phyloP scores from a whole-genome alignment of 2,888 invertebrate genomes.

The Drosophila anomalipes region DNA sequence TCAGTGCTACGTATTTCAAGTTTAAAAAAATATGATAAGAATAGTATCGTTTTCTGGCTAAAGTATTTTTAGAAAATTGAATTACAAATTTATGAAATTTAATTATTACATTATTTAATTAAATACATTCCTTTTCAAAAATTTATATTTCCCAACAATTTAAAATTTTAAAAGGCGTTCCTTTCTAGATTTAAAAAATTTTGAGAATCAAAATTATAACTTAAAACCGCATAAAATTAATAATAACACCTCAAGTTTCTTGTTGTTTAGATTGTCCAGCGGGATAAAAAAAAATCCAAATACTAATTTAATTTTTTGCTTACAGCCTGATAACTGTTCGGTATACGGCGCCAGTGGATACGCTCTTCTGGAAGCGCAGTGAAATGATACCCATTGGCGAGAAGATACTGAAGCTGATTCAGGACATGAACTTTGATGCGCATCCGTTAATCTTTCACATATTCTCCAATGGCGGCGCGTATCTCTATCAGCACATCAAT shows the following conservation, averaged over 20 bases:
- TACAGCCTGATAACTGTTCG: conserved; percentile 90
- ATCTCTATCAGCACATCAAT: conserved; percentile 89
- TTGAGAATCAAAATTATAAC: neutral
- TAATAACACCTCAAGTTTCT: neutral
- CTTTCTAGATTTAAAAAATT: neutral
- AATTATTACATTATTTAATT: neutral
- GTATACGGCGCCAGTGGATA: conserved; percentile 89
- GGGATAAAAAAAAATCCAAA: neutral
- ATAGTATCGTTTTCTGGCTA: too few species aligned
- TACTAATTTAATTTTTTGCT: neutral
- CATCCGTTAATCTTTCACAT: conserved; percentile 91
- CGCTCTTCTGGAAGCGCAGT: conserved; percentile 88
- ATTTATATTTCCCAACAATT: neutral
- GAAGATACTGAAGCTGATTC: conserved; percentile 88
- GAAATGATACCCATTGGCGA: conserved; percentile 88
- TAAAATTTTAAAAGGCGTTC: neutral
- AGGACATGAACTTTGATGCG: conserved; percentile 89
- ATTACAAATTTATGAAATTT: neutral
- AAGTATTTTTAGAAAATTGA: accelerated
- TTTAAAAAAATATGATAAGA: neutral
- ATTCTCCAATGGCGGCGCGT: conserved; percentile 91
- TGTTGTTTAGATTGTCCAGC: neutral
- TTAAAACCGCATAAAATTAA: neutral
- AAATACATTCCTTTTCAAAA: neutral
- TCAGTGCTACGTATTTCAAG: neutral